phyloP scores from a whole-genome alignment of 2,888 invertebrate species.

The Cheilosia vulpina region DNA sequence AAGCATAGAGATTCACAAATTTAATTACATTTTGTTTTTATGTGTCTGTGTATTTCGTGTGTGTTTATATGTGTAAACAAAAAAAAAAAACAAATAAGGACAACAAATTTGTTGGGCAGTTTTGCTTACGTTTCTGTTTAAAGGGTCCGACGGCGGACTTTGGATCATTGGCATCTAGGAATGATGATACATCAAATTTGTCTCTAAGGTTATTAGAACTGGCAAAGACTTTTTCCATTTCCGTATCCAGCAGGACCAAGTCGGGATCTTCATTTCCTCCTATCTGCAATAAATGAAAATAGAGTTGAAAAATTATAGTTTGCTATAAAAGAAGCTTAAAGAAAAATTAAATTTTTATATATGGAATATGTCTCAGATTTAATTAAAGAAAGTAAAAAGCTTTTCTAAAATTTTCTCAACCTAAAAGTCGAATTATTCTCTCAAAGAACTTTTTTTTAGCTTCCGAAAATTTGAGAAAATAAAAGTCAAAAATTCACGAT shows the following conservation, averaged over 20 bases:
- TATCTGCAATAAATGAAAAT: slow-evolving; percentile 75
- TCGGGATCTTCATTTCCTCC: slow-evolving; percentile 86
- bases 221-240: slow-evolving; percentile 95
- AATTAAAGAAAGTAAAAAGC: too few relatives aligned
- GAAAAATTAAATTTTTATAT: too few relatives aligned
- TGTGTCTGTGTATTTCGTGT: slow-evolving; percentile 12
- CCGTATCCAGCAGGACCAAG: slow-evolving; percentile 91
- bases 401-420: too few relatives aligned
- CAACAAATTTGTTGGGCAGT: neutral
- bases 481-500: too few relatives aligned
- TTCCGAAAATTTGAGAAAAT: too few relatives aligned
- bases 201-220: slow-evolving; percentile 85
- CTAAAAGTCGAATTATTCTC: too few relatives aligned
- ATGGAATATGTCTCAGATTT: too few relatives aligned
- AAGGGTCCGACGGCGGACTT: slow-evolving; percentile 79
- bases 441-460: too few relatives aligned
- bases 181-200: slow-evolving; percentile 86
- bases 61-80: neutral
- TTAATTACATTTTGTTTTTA: slow-evolving; percentile 10
- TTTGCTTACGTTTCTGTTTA: slow-evolving; percentile 78
- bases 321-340: too few relatives aligned
- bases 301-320: neutral
- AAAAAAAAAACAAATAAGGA: neutral
- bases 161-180: slow-evolving; percentile 82
- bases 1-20: slow-evolving; percentile 47